Conservation (phyloP, 2,888 invertebrate species). For the Keiferia lycopersicella region DNA sequence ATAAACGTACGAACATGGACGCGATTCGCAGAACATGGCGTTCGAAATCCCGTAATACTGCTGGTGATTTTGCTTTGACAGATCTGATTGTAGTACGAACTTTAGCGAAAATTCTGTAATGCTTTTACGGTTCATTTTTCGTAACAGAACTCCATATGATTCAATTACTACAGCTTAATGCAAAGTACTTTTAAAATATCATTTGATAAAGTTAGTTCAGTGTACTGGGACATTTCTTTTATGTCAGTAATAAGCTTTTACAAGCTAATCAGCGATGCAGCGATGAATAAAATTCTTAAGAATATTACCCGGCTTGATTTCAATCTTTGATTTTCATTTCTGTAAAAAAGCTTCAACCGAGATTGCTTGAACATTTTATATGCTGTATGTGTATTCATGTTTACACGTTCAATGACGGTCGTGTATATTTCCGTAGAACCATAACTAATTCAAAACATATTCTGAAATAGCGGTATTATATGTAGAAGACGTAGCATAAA, state of each 20-base stretch:
- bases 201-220: not conserved
- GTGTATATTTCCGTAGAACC: no score
- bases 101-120: not conserved
- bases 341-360: no score
- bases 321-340: not conserved
- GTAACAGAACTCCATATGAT: not conserved
- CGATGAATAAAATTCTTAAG: not conserved
- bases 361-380: no score
- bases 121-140: not conserved
- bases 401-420: no score
- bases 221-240: not conserved
- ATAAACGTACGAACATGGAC: not conserved
- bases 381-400: no score
- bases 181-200: not conserved
- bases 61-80: not conserved
- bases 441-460: no score
- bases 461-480: no score
- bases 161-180: not conserved
- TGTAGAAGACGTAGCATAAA: no score
- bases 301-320: not conserved
- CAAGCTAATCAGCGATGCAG: not conserved
- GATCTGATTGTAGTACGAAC: not conserved
- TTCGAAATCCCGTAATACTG: not conserved
- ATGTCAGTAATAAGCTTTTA: not conserved
- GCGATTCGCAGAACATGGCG: not conserved